Percentiles rank a stretch among this genome's conserved stretches.
Conservation (phyloP, 2,888 invertebrate genomes). For the Luperina nickerlii region DNA sequence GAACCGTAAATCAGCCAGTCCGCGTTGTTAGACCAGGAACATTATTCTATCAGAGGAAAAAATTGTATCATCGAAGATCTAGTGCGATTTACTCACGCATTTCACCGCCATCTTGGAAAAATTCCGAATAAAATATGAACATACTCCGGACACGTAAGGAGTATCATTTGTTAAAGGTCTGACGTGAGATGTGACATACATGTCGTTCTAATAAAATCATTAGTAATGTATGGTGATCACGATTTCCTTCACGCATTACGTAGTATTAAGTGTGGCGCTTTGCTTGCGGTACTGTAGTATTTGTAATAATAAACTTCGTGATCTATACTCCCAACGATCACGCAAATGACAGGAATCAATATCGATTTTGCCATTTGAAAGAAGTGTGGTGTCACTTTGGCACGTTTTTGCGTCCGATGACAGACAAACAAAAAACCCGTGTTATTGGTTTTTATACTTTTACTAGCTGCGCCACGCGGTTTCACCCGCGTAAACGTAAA, state of each 20-base stretch:
- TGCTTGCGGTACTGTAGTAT: slow-evolving; percentile 17
- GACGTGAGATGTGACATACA: slow-evolving; percentile 49
- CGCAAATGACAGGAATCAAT: slow-evolving; percentile 42
- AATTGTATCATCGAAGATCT: slow-evolving; percentile 44
- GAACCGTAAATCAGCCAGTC: slow-evolving; percentile 41
- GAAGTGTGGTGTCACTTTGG: slow-evolving; percentile 10
- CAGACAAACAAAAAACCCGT: slow-evolving; percentile 6
- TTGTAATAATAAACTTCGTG: slow-evolving; percentile 45
- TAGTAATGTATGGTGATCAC: slow-evolving; percentile 59
- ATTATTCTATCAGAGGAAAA: slow-evolving; percentile 41
- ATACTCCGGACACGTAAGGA: slow-evolving; percentile 30
- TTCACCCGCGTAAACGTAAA: no score
- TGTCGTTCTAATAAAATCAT: slow-evolving; percentile 57
- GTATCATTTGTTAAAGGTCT: slow-evolving; percentile 61
- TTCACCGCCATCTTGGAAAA: slow-evolving; percentile 41
- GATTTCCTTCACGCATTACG: slow-evolving; percentile 61
- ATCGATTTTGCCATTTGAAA: slow-evolving; percentile 27
- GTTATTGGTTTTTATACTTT: slow-evolving; percentile 6
- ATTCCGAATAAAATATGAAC: slow-evolving; percentile 53
- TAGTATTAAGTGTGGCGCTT: slow-evolving; percentile 27
- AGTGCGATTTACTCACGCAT: slow-evolving; percentile 45
- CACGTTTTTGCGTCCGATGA: not conserved
- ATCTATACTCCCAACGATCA: slow-evolving; percentile 29
- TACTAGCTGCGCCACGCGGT: no score
- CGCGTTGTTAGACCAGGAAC: slow-evolving; percentile 36